Base-by-base conservation (phyloP, 1,140 invertebrate genomes). In the Lutraria rhynchaena region DNA sequence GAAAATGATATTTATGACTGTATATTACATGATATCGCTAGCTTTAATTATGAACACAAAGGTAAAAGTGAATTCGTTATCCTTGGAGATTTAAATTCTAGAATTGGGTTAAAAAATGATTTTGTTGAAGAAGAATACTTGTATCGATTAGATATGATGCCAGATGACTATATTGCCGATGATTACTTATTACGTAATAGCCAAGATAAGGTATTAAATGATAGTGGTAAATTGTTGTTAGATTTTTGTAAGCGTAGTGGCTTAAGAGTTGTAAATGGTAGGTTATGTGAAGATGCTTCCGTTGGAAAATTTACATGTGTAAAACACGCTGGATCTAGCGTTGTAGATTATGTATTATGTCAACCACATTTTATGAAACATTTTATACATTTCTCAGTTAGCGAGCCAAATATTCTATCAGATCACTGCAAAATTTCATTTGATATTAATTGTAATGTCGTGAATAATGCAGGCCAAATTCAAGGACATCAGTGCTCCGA, bases 381-480 rank as follows among this genome's bases (percentile, higher is more conserved):
- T 70, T 15, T 70, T 49, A 31, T 11, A 19, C 17, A 4, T 41
- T 70, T 70, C 27, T 15, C 46, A 31, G 44, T 70, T 17, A 3
- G 51, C 5, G 44, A 31, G 17, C 11, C 65, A 49, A 70, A 70
- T 70, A 70, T 70, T 70, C 29, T 70, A 49, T 70, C 65, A 49
- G 65, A 51, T 49, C 65, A 70, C 27, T 49, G 41, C 29, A 22
- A 17, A 4, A 44, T 49, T 3, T 29, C 2, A 31, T 49, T 19
- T 49, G n/a, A 33, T 29, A 27, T 27, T 24, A 13, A 9, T 29
- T 4, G 29, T 4, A 70, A 51, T 70, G 13, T 13, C 24, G 24
- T 58, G 11, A 22, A 49, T 31, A 67, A 13, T 49, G n/a, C 19
- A 4, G 11, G 19, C 27, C 4, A 24, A 31, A 31, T 31, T 7